Conservation (phyloP, 2,113 vertebrate genomes). For the Cynopterus brachyotis region DNA sequence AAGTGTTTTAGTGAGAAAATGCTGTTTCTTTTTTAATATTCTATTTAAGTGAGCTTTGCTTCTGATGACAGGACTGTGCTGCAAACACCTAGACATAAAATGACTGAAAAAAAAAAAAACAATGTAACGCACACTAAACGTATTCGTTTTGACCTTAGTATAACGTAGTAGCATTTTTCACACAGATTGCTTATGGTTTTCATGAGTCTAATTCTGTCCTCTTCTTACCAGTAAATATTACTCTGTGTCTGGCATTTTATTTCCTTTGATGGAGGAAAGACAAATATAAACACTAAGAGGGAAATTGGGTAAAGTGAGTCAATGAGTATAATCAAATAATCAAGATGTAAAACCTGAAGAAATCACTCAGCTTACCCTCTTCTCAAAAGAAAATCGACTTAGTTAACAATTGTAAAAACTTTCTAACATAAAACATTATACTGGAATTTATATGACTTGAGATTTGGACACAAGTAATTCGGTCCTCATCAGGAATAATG, state of each 20-base stretch:
- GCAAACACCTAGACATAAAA: background rate
- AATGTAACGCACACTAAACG: background rate
- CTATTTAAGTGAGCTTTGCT: background rate
- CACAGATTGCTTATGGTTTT: background rate
- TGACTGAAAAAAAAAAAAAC: background rate
- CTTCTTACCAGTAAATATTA: background rate
- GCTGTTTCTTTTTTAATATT: background rate
- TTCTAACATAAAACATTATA: background rate
- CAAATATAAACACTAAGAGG: background rate
- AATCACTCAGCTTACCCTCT: background rate
- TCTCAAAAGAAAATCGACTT: background rate
- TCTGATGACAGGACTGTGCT: background rate
- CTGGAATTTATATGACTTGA: background rate
- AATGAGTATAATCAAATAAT: background rate
- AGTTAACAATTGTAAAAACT: background rate
- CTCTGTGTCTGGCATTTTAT: background rate
- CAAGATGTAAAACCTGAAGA: background rate
- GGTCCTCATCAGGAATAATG: background rate
- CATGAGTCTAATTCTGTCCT: background rate
- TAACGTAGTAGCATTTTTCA: background rate
- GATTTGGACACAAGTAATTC: background rate
- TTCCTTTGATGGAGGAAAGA: background rate
- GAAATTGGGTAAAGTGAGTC: background rate
- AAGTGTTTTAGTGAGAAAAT: background rate
- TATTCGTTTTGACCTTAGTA: background rate